phyloP scores from a whole-genome alignment of 2,113 vertebrate genomes.

The Pterocles orientalis region DNA sequence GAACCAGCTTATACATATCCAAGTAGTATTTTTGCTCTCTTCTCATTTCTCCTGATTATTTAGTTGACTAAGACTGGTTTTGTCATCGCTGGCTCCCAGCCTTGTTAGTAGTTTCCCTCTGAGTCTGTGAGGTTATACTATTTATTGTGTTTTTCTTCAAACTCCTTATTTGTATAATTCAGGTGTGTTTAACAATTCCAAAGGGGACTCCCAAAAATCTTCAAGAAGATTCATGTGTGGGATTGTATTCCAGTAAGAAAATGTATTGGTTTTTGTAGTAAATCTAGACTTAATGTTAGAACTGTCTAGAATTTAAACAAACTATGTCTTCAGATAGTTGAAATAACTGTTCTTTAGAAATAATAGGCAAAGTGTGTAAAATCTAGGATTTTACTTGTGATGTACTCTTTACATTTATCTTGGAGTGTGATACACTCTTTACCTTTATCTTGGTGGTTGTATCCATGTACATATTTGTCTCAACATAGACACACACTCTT shows the following conservation, averaged over 20 bases:
- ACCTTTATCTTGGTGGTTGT: not conserved
- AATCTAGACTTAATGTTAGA: not conserved
- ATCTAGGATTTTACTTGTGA: not conserved
- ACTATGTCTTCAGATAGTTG: not conserved
- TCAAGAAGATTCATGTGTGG: not conserved
- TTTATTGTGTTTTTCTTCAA: not conserved
- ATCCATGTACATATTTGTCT: not conserved
- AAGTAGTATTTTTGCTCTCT: not conserved
- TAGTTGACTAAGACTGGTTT: not conserved
- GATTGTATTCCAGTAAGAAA: not conserved
- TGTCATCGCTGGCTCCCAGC: not conserved
- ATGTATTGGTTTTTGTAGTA: not conserved
- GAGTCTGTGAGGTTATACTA: not conserved
- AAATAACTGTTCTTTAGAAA: not conserved
- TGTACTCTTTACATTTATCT: fast-evolving
- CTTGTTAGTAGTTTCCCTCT: not conserved
- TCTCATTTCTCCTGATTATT: not conserved
- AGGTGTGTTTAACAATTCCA: not conserved
- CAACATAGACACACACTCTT: not conserved
- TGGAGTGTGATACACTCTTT: not conserved
- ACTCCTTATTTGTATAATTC: not conserved
- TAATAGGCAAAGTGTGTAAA: not conserved
- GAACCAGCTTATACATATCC: not conserved
- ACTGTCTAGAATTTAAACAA: not conserved
- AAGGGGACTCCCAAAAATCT: not conserved